Base-by-base conservation (phyloP, 2,888 invertebrate species). In the Onthophagus sagittarius region DNA sequence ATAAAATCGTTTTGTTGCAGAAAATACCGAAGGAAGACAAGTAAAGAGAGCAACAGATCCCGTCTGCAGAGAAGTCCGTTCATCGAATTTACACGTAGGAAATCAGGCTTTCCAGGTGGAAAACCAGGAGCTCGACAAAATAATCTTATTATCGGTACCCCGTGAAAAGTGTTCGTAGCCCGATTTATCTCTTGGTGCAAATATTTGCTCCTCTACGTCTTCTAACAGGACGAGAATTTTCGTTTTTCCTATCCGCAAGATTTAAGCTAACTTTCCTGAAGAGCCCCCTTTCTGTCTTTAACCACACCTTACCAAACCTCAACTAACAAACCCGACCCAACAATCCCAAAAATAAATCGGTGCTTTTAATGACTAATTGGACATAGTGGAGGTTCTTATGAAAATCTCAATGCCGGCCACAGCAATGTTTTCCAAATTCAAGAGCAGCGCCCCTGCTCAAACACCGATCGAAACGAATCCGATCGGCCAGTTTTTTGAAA, bases 401-500 rank as follows among this genome's bases (percentile, higher is more conserved):
- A 75, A 75, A 63, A 72, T 74, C 73, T 79, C 78, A 77, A 84
- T 84, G 84, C 85, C 84, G 77, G 83, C 85, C 75, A 82, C 84
- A 70, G 89, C 89, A 84, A 93, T 93, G 93, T 93, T 93, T 85
- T 89, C 91, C 72, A 92, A 92, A 86, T 91, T 92, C 83, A 92
- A 91, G 84, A 87, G 88, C 80, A 85, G 88, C 82, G 84, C 85
- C 82, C 82, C 84, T 79, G 78, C 85, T 81, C 86, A 89, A 83
- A 86, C 84, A 82, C 87, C 89, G 75, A 85, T 91, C 77, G 93
- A 93, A 81, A 89, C 88, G 80, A 94, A 94, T 86, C 96, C 97
- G 62, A 96, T 98, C 81, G 90, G 92, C 82, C 92, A 94, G 82
- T 92, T 92, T 86, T 98, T 94, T 85, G 94, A 95, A 79, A 91